Evolutionary conservation across 2,888 invertebrate genomes (phyloP).

Genomic region (Cenopis cana): DNA sequence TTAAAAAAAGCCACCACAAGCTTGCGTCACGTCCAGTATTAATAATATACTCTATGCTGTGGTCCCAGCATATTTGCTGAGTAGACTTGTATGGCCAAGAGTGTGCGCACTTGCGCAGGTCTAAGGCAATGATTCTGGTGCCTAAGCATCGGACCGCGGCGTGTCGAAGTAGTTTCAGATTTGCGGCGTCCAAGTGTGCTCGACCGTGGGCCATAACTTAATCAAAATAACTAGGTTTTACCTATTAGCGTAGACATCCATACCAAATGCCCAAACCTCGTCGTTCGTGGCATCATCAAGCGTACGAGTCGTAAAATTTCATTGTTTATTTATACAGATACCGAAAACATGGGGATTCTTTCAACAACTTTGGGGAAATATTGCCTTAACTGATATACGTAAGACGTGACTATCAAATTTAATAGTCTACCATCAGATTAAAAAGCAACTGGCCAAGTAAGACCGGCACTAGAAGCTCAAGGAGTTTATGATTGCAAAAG

Average conservation of each 20-base stretch:
- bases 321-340: constrained; percentile 35
- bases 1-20: too few species aligned
- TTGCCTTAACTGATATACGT: background rate
- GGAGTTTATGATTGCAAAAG: background rate
- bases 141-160: too few species aligned
- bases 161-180: too few species aligned
- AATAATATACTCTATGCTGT: too few species aligned
- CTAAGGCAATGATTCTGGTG: too few species aligned
- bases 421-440: background rate
- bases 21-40: too few species aligned
- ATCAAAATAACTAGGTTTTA: too few species aligned
- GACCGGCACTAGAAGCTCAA: background rate
- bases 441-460: background rate
- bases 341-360: constrained; percentile 21
- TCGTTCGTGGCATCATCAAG: constrained; percentile 13
- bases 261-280: background rate
- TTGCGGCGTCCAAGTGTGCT: too few species aligned
- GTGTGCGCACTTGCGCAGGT: too few species aligned
- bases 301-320: constrained; percentile 32
- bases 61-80: too few species aligned
- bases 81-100: too few species aligned
- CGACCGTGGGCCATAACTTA: too few species aligned
- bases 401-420: constrained; percentile 6
- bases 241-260: background rate
- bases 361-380: constrained; percentile 19